Percentiles rank a stretch among this genome's conserved stretches.
phyloP scores from a whole-genome alignment of 2,888 invertebrate species.

The Cancer borealis region DNA sequence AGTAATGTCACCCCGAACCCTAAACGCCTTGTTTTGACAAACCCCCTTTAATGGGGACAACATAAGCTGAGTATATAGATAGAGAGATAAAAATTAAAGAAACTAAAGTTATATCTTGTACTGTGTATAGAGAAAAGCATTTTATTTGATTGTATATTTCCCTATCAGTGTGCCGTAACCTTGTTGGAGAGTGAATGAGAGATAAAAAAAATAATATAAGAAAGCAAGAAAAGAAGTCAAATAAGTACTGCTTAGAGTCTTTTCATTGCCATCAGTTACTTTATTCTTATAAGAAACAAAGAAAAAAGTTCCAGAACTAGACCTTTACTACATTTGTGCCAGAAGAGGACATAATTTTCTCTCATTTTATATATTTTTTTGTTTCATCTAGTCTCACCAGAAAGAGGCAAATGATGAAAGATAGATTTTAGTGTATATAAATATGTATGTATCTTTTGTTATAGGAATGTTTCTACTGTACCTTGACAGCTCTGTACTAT shows the following conservation, averaged over 20 bases:
- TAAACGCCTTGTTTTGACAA: too few species aligned
- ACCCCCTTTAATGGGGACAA: too few species aligned
- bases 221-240: neutral
- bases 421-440: conserved; percentile 36
- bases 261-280: neutral
- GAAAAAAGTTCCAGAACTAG: neutral
- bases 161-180: neutral
- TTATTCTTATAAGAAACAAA: neutral
- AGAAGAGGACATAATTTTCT: neutral
- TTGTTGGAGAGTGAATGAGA: neutral
- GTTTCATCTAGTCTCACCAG: neutral
- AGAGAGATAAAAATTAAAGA: neutral
- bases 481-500: conserved; percentile 23
- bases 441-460: conserved; percentile 54
- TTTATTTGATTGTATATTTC: neutral
- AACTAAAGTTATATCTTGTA: neutral
- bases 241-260: neutral
- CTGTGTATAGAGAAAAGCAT: neutral
- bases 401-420: neutral
- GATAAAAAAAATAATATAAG: neutral
- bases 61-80: too few species aligned
- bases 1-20: too few species aligned
- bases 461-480: conserved; percentile 2
- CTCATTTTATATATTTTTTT: neutral
- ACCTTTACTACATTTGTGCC: conserved; percentile 33